Conservation (phyloP, 2,888 invertebrate genomes). For the Netelia inedita region DNA sequence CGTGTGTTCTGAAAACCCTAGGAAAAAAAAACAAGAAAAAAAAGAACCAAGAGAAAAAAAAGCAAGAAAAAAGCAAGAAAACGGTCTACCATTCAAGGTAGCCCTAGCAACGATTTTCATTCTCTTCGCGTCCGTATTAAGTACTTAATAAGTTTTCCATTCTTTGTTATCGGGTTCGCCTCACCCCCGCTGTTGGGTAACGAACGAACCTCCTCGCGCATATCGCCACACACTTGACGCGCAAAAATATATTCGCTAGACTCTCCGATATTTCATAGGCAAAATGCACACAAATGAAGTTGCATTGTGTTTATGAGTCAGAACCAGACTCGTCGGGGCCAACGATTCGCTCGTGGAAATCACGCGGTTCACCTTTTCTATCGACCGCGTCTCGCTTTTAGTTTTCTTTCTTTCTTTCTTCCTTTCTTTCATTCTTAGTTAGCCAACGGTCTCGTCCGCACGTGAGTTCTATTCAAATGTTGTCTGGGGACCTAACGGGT, state of each 20-base stretch:
- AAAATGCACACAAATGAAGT: neutral
- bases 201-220: neutral
- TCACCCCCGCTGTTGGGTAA: constrained; percentile 7
- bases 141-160: neutral
- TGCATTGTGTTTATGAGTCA: constrained; percentile 38
- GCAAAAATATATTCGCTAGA: neutral
- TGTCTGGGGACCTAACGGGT: constrained; percentile 18
- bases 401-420: neutral
- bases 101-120: neutral
- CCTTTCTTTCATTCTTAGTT: constrained; percentile 13
- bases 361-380: constrained; percentile 41
- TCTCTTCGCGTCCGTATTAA: neutral
- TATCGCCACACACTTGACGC: neutral
- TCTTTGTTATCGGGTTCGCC: constrained; percentile 33
- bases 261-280: neutral
- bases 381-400: neutral
- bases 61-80: neutral
- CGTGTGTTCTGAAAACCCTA: neutral
- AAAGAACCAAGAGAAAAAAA: neutral
- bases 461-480: constrained; percentile 15
- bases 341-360: constrained; percentile 61
- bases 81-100: neutral
- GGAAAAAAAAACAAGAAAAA: neutral
- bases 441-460: constrained; percentile 18
- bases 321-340: constrained; percentile 51